phyloP scores from a whole-genome alignment of 2,888 invertebrate species.

The Nebria salina region DNA sequence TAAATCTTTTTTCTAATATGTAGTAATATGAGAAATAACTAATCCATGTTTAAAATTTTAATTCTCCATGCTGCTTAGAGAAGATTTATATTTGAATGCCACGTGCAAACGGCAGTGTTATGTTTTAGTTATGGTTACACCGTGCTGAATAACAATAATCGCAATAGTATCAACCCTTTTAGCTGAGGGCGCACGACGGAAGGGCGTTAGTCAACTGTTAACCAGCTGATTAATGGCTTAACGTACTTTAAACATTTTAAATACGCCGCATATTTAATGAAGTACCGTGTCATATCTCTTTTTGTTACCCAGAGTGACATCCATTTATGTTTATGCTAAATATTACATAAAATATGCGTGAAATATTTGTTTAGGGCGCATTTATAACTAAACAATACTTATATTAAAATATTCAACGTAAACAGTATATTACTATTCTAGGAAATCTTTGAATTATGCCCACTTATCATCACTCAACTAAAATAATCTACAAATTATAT shows the following conservation, averaged over 20 bases:
- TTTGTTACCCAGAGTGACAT: constrained; percentile 9
- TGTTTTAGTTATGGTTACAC: constrained; percentile 19
- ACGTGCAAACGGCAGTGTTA: background rate
- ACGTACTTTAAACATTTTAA: constrained; percentile 46
- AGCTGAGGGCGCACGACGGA: constrained; percentile 9
- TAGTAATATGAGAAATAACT: too few species aligned
- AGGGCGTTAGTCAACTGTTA: constrained; percentile 47
- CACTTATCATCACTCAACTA: background rate
- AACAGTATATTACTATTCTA: too few species aligned
- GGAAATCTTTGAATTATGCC: too few species aligned
- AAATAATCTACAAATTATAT: background rate
- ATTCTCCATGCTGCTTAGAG: too few species aligned
- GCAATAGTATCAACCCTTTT: constrained; percentile 33
- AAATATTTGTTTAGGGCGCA: constrained; percentile 9
- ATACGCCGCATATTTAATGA: constrained; percentile 41
- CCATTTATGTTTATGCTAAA: constrained; percentile 3
- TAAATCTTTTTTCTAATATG: too few species aligned
- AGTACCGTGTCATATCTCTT: constrained; percentile 34
- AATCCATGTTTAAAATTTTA: too few species aligned
- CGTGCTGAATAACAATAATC: constrained; percentile 14
- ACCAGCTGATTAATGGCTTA: constrained; percentile 50
- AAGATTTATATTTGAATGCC: too few species aligned
- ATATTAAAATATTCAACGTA: background rate
- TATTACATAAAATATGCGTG: background rate
- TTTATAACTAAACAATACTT: background rate